A percentile compares a stretch with the other conserved stretches of the same genome.
phyloP scores from a whole-genome alignment of 2,113 vertebrate genomes.

The Hippocampus mohnikei region DNA sequence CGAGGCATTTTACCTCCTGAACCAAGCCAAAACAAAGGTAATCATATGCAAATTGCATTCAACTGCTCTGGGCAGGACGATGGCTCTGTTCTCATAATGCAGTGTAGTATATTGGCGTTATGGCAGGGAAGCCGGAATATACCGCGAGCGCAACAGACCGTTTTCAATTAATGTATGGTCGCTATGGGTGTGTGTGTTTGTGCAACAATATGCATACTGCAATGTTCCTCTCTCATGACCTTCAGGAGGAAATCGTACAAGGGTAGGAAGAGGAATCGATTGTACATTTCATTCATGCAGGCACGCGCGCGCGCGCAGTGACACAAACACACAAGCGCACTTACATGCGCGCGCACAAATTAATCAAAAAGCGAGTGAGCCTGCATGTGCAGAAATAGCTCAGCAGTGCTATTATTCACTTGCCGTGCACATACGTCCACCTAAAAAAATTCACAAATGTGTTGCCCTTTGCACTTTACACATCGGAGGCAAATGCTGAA shows the following conservation, averaged over 20 bases:
- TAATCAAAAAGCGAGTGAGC: slow-evolving; percentile 56
- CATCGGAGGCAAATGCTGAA: neutral
- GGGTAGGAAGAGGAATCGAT: slow-evolving; percentile 55
- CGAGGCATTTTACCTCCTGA: slow-evolving; percentile 20
- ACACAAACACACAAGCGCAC: slow-evolving; percentile 17
- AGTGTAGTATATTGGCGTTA: neutral
- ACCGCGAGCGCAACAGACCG: slow-evolving; percentile 10
- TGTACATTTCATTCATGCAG: slow-evolving; percentile 61
- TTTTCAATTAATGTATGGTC: slow-evolving; percentile 41
- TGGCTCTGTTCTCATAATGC: slow-evolving; percentile 20
- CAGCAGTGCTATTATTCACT: slow-evolving; percentile 41
- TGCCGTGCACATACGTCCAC: slow-evolving; percentile 46
- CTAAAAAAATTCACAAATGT: slow-evolving; percentile 28
- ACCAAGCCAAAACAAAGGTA: slow-evolving; percentile 35
- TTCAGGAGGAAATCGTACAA: slow-evolving; percentile 59
- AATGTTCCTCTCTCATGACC: slow-evolving; percentile 50
- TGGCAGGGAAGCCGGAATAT: slow-evolving; percentile 15
- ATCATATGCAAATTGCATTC: slow-evolving; percentile 56
- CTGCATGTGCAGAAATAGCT: slow-evolving; percentile 42
- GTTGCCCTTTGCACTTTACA: slow-evolving; percentile 19
- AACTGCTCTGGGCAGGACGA: slow-evolving; percentile 31
- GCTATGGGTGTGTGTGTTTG: slow-evolving; percentile 11
- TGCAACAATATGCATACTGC: slow-evolving; percentile 11
- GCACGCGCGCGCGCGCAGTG: neutral
- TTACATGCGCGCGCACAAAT: slow-evolving; percentile 54